A percentile compares a stretch with the other conserved stretches of the same genome.
phyloP scores from a whole-genome alignment of 23 tunicate species.

The Halocynthia aurantium region DNA sequence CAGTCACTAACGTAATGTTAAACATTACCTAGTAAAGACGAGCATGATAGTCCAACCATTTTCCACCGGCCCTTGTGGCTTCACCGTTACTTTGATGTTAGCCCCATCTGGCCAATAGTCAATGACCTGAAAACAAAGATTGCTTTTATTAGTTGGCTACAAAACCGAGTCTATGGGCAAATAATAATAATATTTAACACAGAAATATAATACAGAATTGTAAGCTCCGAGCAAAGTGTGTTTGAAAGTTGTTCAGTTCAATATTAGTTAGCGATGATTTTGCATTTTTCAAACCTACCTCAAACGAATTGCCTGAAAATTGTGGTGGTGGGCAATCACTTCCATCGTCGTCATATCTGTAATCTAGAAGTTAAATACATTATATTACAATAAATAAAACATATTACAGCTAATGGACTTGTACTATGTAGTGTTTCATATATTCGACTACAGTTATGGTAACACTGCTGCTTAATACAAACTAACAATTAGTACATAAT shows the following conservation, averaged over 20 bases:
- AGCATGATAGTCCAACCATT: conserved; percentile 64
- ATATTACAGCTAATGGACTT: too few species aligned
- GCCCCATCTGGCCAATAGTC: conserved; percentile 87
- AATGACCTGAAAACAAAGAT: conserved; percentile 30
- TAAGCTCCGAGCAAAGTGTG: not conserved
- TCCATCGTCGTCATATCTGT: not conserved
- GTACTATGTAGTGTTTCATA: too few species aligned
- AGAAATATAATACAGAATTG: not conserved
- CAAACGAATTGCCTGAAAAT: conserved; percentile 46
- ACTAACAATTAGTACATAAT: too few species aligned
- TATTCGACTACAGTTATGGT: too few species aligned
- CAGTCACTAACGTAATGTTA: not conserved
- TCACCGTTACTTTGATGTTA: conserved; percentile 32
- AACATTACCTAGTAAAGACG: conserved; percentile 58
- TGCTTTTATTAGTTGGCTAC: not conserved
- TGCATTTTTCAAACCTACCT: conserved; percentile 29
- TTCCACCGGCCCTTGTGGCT: conserved; percentile 2
- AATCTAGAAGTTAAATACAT: too few species aligned
- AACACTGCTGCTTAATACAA: too few species aligned
- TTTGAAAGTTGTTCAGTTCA: not conserved
- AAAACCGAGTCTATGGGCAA: not conserved
- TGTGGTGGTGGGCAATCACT: conserved; percentile 57
- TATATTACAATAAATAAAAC: too few species aligned
- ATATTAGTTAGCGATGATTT: not conserved
- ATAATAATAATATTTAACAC: not conserved